Evolutionary conservation across 2,888 invertebrate species (phyloP).

Genomic region (Acrobasis repandana): DNA sequence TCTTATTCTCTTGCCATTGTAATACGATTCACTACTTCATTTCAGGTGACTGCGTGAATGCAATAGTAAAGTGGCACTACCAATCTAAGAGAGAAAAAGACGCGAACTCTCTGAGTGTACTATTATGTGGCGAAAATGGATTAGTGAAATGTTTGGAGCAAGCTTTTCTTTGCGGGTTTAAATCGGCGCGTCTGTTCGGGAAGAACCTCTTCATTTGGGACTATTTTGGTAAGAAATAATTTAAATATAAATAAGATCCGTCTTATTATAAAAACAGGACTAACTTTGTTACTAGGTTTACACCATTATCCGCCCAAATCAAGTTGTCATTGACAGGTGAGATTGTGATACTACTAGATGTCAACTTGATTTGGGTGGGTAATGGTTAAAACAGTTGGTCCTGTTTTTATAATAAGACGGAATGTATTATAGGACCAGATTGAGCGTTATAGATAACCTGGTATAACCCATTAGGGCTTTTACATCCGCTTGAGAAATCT

Average conservation of each 20-base stretch:
- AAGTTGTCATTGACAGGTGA: too few species aligned
- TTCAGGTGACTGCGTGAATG: slow-evolving; percentile 96
- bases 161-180: slow-evolving; percentile 97
- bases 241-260: background rate
- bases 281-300: too few species aligned
- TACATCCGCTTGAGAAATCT: too few species aligned
- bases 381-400: too few species aligned
- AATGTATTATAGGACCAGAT: too few species aligned
- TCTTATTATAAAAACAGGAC: too few species aligned
- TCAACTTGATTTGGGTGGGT: too few species aligned
- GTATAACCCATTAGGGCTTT: too few species aligned
- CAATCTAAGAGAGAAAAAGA: slow-evolving; percentile 92
- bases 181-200: slow-evolving; percentile 95
- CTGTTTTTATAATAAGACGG: too few species aligned
- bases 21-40: slow-evolving; percentile 26
- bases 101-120: slow-evolving; percentile 91
- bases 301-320: too few species aligned
- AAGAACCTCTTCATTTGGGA: slow-evolving; percentile 99
- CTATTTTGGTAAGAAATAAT: slow-evolving; percentile 90
- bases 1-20: background rate
- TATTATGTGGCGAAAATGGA: slow-evolving; percentile 97
- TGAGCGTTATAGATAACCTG: too few species aligned
- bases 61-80: slow-evolving; percentile 98
- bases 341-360: too few species aligned
- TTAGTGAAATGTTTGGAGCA: slow-evolving; percentile 96